Evolutionary conservation across 2,113 vertebrate genomes (phyloP), one percentile per base, ranked within the genome.

Genomic region (Sinocyclocheilus anophthalmus): DNA sequence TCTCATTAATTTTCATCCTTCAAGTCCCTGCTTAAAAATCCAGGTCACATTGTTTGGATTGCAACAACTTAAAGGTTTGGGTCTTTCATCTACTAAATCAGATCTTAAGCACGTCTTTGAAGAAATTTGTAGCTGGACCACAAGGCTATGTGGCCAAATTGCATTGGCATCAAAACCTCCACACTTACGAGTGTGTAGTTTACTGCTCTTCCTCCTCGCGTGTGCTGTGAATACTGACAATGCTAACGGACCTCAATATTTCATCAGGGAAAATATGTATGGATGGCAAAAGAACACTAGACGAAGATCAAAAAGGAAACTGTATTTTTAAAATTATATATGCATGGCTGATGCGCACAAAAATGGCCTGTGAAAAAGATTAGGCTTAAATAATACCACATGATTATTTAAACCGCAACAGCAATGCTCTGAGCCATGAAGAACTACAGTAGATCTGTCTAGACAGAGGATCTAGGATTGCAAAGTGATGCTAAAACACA

Each of bases 401-500:
- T 39, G 20, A 16, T 61, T 42, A 42, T n/a, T 39, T 59, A 79
- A 14, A 57, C 11, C 8, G 9, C 4, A n/a, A 8, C 55, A 57
- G 53, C 50, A 61, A 39, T 8, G 22, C 20, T 61, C 55, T 79
- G 11, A 59, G 33, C 55, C 53, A 22, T 61, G 20, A 59, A 59
- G 30, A 61, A 39, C 16, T 57, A 59, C 8, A 57, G 55, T 22
- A 59, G 55, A 77, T 57, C 4, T 1, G 26, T 22, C 76, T 55
- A 33, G 24, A 57, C 53, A 30, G 26, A 5, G 9, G 4, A 59
- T 39, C 33, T 59, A 20, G 33, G 30, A 39, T 14, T 59, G 33
- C 20, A 39, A 57, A 78, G 53, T 59, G 18, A 57, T 3, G 10
- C 76, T n/a, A 84, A 86, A 76, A 90, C 85, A 87, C 86, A 89